Base-by-base conservation (phyloP, 2,888 invertebrate species). In the Drosophila parthenogenetica region DNA sequence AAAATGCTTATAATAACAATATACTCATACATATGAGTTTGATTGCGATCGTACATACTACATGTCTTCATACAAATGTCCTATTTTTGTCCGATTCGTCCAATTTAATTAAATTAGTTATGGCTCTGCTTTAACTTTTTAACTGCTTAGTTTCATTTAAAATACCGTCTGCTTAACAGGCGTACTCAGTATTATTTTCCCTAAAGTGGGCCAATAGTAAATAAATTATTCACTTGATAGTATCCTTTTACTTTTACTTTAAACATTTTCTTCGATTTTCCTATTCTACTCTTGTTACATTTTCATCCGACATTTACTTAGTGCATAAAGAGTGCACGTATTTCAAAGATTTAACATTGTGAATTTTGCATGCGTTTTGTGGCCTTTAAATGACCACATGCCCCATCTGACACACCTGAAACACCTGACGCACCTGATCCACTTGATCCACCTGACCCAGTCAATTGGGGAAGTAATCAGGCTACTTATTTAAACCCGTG, bases 401-500 rank as follows among this genome's bases (percentile, higher is more conserved):
- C 57, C 46, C 14, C 46, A 37, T 11, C 7, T 13, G 11, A 16
- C 14, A 8, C 25, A 19, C 13, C 19, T 42, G 29, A 16, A 2
- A 17, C 54, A 42, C 25, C 17, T 54, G 45, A 55, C 42, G 35
- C 35, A 35, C 13, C 35, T 35, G 35, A 35, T 66, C 65, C 50
- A 53, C 54, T 69, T 25, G 61, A 48, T 29, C 17, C 43, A 35
- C 50, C 14, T 29, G 37, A 62, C 54, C 58, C 55, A 62, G 57
- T 65, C 73, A 55, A 72, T 66, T 72, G 78, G 59, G 73, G 25
- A 25, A 45, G 59, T 73, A 75, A 75, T 77, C 68, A 73, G 62
- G 78, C 78, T 72, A 77, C 73, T 74, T 72, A 77, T 77, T 74
- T 77, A 72, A 63, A 57, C 32, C 32, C 46, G 40, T 43, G 54